Evolutionary conservation across 2,113 vertebrate genomes (phyloP).

Genomic region (Rhynchopsitta pachyrhyncha): DNA sequence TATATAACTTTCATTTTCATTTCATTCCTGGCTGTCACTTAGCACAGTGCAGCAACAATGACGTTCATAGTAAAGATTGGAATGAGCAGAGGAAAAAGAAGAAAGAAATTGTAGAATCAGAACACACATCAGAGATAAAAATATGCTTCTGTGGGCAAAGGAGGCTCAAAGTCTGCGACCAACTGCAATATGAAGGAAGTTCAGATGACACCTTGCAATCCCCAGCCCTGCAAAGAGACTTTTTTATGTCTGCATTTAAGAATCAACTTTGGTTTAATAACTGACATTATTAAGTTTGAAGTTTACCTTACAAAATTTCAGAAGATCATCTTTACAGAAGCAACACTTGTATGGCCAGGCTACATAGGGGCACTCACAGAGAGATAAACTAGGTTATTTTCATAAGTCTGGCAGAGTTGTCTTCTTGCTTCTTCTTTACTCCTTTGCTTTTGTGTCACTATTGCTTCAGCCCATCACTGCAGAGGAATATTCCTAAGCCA

Average conservation of each 20-base stretch:
- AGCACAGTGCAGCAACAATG: background rate
- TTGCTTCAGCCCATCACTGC: background rate
- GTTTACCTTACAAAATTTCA: background rate
- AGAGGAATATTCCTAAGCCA: background rate
- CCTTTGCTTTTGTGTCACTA: background rate
- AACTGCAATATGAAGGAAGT: background rate
- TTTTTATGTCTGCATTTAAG: background rate
- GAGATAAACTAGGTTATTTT: background rate
- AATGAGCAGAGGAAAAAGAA: background rate
- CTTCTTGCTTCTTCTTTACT: background rate
- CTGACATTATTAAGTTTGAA: background rate
- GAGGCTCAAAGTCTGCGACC: background rate
- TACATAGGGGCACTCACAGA: background rate
- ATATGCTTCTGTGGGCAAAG: background rate
- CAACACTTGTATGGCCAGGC: background rate
- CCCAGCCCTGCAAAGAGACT: background rate
- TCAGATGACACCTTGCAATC: background rate
- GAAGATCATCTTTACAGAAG: background rate
- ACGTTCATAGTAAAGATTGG: background rate
- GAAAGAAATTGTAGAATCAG: background rate
- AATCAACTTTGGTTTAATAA: background rate
- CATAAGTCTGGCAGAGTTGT: background rate
- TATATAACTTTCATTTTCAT: slow-evolving; percentile 2
- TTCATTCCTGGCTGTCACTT: background rate
- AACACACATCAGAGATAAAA: background rate